Base-by-base conservation (phyloP, 1,140 invertebrate genomes). In the Drosophila carrolli region DNA sequence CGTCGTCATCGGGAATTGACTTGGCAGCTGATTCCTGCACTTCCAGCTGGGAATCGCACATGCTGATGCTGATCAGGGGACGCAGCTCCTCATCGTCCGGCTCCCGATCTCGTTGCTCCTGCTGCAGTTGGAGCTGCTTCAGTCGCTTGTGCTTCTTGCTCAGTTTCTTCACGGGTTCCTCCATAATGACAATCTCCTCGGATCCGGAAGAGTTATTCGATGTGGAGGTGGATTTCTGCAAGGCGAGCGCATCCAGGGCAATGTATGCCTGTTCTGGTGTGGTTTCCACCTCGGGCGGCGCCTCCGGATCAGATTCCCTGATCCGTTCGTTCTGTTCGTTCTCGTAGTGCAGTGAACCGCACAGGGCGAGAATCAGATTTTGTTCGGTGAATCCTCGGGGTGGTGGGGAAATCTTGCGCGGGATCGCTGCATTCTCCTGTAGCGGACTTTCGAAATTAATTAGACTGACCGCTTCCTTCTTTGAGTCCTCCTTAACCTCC, bases 391-490 rank as follows among this genome's bases (percentile, higher is more conserved):
- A 86, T 19, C 74, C 76, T 1, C 86, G 74, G 11, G 89, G 86
- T 8, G 83, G 73, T 19, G 90, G 76, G 19, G 84, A 78, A 35
- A 91, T 83, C 48, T 85, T 81, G 0, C 75, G 47, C 38, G 73
- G 56, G 7, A 81, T 43, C 5, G 27, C 60, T 1, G 77, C 78
- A 51, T 74, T 78, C 54, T 92, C 90, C 58, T 90, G 81, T 35
- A 88, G 29, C 6, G 91, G 91, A 66, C 88, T 91, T 57, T 92
- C 91, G 43, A 92, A 92, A 47, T 90, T 92, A 27, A 92, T 92
- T 4, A 92, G 61, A 43, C 90, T 92, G 1, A 89, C 41, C n/a
- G 7, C 9, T 48, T 43, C 40, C 53, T 29, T 55, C 7, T 55
- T 16, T 2, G 47, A 41, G 23, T 32, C 51, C 23, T 55, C 63